These are phyloP conservation scores for Struthidea cinerea DNA, from an alignment of 2,113 vertebrate species.

Conservation along the genomic window DNA sequence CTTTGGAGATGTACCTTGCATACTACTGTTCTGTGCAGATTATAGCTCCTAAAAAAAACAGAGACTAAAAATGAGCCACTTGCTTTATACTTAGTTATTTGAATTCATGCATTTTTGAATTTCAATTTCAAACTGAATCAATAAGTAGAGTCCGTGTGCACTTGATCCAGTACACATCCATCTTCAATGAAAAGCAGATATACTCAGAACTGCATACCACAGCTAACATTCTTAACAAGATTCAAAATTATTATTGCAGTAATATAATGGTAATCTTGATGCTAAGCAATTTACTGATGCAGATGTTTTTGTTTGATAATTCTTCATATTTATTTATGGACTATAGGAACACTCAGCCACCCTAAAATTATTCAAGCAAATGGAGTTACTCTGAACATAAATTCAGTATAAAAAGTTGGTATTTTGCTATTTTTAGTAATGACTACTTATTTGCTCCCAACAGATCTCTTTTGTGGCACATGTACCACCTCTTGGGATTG, in stretches of 20 bases:
- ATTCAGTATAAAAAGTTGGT: not conserved
- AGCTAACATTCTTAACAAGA: not conserved
- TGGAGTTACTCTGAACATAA: not conserved
- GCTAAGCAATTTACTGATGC: not conserved
- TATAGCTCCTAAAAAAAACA: not conserved
- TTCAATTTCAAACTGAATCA: not conserved
- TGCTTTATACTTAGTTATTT: not conserved
- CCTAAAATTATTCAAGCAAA: not conserved
- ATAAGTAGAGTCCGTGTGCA: accelerated
- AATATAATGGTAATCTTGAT: not conserved
- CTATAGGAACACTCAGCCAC: not conserved
- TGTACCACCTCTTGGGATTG: constrained; percentile 80
- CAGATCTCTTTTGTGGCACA: constrained; percentile 85
- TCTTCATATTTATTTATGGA: not conserved
- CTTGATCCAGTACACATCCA: accelerated
- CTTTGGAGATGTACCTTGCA: not conserved
- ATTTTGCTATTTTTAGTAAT: not conserved
- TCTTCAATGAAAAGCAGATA: not conserved
- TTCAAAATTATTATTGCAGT: not conserved
- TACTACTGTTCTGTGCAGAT: not conserved
- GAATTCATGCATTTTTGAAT: not conserved
- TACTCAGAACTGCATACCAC: not conserved
- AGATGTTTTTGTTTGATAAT: not conserved
- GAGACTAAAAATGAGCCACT: not conserved
- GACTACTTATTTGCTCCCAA: not conserved